A percentile compares a stretch with the other conserved stretches of the same genome.
phyloP scores from a whole-genome alignment of 2,888 invertebrate genomes.

The Ommatoiulus sabulosus region DNA sequence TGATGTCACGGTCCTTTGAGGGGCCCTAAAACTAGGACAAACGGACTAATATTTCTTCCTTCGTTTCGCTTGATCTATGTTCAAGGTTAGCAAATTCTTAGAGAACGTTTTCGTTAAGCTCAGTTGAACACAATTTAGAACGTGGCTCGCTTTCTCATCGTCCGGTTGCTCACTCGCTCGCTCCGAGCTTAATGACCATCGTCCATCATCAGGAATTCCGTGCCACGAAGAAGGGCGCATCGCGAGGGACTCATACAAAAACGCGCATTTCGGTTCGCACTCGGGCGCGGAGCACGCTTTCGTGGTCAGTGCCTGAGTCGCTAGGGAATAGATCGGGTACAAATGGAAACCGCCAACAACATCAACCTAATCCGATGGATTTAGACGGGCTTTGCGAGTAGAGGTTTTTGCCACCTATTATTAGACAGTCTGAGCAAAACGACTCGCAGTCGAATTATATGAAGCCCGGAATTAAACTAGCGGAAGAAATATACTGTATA shows the following conservation, averaged over 20 bases:
- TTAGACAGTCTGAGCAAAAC: background rate
- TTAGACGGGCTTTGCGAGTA: background rate
- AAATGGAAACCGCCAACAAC: background rate
- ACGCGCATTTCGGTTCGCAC: background rate
- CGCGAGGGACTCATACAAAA: background rate
- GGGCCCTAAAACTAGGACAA: constrained; percentile 13
- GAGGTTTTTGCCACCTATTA: background rate
- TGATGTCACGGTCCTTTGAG: constrained; percentile 11
- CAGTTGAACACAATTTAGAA: constrained; percentile 35
- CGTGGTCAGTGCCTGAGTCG: background rate
- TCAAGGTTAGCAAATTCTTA: constrained; percentile 35
- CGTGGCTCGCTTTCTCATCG: background rate
- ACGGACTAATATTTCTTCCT: constrained; percentile 23
- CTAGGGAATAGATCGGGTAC: background rate
- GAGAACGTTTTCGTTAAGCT: background rate
- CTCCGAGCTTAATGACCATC: background rate
- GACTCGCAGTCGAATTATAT: background rate
- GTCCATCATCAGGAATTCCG: constrained; percentile 9
- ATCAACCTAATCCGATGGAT: constrained; percentile 21
- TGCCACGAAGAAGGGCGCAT: background rate
- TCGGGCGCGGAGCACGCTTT: background rate
- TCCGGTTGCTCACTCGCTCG: background rate
- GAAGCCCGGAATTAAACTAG: background rate
- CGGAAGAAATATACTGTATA: too few relatives aligned
- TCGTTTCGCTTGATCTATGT: background rate